These are phyloP conservation scores for Upupa epops DNA, from an alignment of 2,113 vertebrate genomes.

Conservation along the genomic window DNA sequence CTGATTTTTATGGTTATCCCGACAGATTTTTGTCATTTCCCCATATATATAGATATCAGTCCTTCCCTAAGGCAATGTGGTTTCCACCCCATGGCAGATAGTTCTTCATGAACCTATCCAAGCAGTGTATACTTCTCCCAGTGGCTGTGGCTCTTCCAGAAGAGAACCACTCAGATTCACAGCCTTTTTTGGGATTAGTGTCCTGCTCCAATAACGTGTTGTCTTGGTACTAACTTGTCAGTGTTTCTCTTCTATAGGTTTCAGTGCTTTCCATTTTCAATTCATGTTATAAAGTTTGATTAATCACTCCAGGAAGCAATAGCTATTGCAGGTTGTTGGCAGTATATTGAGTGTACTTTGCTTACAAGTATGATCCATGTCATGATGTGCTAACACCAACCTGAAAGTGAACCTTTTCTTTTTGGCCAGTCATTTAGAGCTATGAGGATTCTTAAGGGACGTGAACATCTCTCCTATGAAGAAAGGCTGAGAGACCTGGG, in stretches of 20 bases:
- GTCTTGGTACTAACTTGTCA: neutral
- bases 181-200: too few species aligned
- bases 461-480: too few species aligned
- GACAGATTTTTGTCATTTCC: neutral
- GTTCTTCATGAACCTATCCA: too few species aligned
- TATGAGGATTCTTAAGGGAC: too few species aligned
- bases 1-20: neutral
- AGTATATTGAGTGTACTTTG: neutral
- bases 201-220: too few species aligned
- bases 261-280: neutral
- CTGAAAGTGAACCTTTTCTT: neutral
- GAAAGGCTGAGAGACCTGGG: too few species aligned
- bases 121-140: too few species aligned
- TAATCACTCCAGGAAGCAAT: neutral
- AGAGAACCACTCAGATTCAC: too few species aligned
- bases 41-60: constrained; percentile 6
- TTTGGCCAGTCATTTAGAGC: neutral
- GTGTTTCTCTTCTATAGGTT: neutral
- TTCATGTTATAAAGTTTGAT: neutral
- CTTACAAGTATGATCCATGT: neutral
- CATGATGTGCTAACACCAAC: neutral
- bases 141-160: too few species aligned
- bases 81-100: too few species aligned
- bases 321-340: neutral
- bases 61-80: too few species aligned